These are phyloP conservation scores for Linepithema humile DNA, from an alignment of 1,140 invertebrate genomes.

Conservation along the genomic window DNA sequence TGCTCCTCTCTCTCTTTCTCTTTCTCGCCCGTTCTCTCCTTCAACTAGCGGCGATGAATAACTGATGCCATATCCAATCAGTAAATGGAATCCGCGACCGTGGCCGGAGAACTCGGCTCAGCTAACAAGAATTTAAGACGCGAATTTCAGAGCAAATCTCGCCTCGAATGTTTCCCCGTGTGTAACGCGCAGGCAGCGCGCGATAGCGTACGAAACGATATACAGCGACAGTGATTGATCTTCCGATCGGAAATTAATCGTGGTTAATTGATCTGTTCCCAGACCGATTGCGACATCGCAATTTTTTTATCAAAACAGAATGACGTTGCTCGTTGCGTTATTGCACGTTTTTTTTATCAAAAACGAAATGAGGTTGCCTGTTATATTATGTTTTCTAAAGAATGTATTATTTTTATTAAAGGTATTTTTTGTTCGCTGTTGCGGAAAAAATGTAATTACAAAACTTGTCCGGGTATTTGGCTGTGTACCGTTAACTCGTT, in stretches of 20 bases:
- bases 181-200: not conserved
- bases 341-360: too few relatives aligned
- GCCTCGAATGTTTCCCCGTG: slow-evolving; percentile 32
- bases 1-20: slow-evolving; percentile 3
- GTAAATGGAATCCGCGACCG: slow-evolving; percentile 50
- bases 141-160: slow-evolving; percentile 55
- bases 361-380: not conserved
- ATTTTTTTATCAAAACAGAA: not conserved
- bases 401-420: not conserved
- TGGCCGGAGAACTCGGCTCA: slow-evolving; percentile 48
- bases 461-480: not conserved
- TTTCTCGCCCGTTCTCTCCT: slow-evolving; percentile 19
- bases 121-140: slow-evolving; percentile 68
- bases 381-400: not conserved
- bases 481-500: slow-evolving; percentile 16
- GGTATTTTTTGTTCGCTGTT: not conserved
- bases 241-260: not conserved
- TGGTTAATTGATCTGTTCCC: not conserved
- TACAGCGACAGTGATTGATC: slow-evolving; percentile 5
- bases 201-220: not conserved
- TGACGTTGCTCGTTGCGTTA: too few relatives aligned
- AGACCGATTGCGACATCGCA: not conserved
- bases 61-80: slow-evolving; percentile 59
- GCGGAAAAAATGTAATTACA: not conserved
- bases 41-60: slow-evolving; percentile 50